Percentiles rank a stretch among this genome's conserved stretches.
Evolutionary conservation across 2,113 vertebrate genomes (phyloP).

Genomic region (Speoplatyrhinus poulsoni): DNA sequence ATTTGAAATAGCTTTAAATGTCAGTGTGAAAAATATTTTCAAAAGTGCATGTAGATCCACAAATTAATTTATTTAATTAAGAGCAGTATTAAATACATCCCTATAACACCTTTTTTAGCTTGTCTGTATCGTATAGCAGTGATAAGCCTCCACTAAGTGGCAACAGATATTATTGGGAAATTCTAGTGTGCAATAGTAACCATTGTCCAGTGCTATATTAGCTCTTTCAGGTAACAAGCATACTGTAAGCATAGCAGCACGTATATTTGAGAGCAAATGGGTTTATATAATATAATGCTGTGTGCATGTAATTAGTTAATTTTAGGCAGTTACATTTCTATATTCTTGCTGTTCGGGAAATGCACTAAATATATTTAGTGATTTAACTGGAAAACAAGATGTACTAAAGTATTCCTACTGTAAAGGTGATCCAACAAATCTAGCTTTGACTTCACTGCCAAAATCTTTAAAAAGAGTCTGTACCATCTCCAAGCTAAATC

Average conservation of each 20-base stretch:
- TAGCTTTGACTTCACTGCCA: constrained; percentile 44
- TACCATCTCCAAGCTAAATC: constrained; percentile 36
- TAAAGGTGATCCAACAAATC: constrained; percentile 33
- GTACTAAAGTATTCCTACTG: constrained; percentile 10
- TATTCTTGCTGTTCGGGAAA: constrained; percentile 18
- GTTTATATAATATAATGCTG: constrained; percentile 32
- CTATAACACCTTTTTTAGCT: constrained; percentile 5
- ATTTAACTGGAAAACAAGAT: constrained; percentile 20
- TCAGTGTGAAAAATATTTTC: constrained; percentile 21
- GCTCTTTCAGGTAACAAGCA: not conserved
- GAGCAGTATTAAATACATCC: constrained; percentile 6
- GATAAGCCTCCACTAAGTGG: not conserved
- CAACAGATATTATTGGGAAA: constrained; percentile 11
- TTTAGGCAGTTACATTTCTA: constrained; percentile 17
- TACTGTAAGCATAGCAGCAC: not conserved
- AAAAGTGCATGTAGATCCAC: constrained; percentile 43
- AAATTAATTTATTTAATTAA: constrained; percentile 7
- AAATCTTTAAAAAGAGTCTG: constrained; percentile 51
- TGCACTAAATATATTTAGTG: constrained; percentile 28
- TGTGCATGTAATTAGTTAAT: constrained; percentile 32
- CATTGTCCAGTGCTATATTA: constrained; percentile 22
- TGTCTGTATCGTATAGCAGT: constrained; percentile 10
- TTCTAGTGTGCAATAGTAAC: constrained; percentile 34
- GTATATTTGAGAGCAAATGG: constrained; percentile 26
- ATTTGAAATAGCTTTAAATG: constrained; percentile 11